These are phyloP conservation scores for Drosophila pseudoobscura DNA, from an alignment of 1,140 invertebrate species.

Conservation along the genomic window DNA sequence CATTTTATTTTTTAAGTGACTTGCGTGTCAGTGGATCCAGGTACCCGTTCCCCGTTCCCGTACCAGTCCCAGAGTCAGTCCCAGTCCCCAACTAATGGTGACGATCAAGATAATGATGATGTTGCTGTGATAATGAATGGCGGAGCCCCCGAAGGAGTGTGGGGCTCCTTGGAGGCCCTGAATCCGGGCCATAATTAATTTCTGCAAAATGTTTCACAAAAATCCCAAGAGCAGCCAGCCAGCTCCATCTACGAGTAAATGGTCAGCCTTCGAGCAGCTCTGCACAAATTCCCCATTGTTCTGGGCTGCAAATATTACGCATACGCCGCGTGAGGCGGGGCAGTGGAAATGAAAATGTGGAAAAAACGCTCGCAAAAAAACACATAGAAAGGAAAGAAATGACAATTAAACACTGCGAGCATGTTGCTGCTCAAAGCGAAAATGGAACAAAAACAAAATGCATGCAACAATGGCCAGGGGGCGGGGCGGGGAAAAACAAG, in stretches of 20 bases:
- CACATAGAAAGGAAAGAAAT: conserved; percentile 32
- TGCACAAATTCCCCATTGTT: conserved; percentile 62
- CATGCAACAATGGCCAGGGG: conserved; percentile 12
- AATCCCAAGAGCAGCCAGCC: conserved; percentile 22
- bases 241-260: conserved; percentile 20
- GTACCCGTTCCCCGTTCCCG: neutral
- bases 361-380: conserved; percentile 42
- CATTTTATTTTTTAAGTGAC: conserved; percentile 78
- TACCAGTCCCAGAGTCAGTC: no score
- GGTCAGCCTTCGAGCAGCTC: conserved; percentile 29
- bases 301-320: conserved; percentile 47
- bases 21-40: conserved; percentile 47
- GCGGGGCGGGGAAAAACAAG: neutral
- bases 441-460: conserved; percentile 52
- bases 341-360: conserved; percentile 49
- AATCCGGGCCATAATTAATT: conserved; percentile 18
- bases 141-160: neutral
- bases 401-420: conserved; percentile 68
- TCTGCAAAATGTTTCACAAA: conserved; percentile 26
- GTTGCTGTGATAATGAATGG: conserved; percentile 26
- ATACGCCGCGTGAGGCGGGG: conserved; percentile 52
- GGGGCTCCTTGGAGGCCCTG: neutral
- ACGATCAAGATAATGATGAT: conserved; percentile 20
- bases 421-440: conserved; percentile 47
- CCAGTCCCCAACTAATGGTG: conserved; percentile 40